A percentile compares a stretch with the other conserved stretches of the same genome.
Evolutionary conservation across 2,797 vertebrate genomes (phyloP).

Genomic region (Sebastes matsubarae): DNA sequence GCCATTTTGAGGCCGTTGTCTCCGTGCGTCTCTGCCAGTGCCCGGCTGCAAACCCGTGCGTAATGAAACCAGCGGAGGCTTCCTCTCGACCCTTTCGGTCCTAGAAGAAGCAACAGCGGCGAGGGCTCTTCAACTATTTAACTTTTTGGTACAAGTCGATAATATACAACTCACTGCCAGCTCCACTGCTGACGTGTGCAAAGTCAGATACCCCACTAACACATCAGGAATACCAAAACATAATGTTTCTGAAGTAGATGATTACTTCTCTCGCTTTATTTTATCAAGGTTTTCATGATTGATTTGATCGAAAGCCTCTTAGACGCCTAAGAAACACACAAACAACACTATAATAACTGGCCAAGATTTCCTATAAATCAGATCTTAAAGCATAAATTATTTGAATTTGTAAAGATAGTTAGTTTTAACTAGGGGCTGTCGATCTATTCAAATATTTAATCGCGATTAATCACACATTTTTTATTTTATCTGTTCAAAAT

Average conservation of each 20-base stretch:
- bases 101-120: too few relatives aligned
- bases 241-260: neutral
- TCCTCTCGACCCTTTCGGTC: too few relatives aligned
- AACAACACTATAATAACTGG: neutral
- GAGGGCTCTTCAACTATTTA: neutral
- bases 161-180: neutral
- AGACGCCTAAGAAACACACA: neutral
- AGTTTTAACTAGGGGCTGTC: neutral
- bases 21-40: too few relatives aligned
- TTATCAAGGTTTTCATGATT: neutral
- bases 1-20: too few relatives aligned
- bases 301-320: neutral
- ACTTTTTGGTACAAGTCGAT: neutral
- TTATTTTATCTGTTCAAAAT: too few relatives aligned
- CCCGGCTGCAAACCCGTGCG: too few relatives aligned
- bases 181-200: neutral
- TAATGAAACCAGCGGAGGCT: too few relatives aligned
- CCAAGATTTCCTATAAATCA: neutral
- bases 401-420: neutral
- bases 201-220: neutral
- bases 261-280: conserved; percentile 8
- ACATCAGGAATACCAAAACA: neutral
- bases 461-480: rapidly evolving
- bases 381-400: neutral
- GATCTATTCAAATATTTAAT: too few relatives aligned